Percentiles rank a stretch among this genome's conserved stretches.
phyloP scores from a whole-genome alignment of 1,140 invertebrate genomes.

The Globodera rostochiensis region DNA sequence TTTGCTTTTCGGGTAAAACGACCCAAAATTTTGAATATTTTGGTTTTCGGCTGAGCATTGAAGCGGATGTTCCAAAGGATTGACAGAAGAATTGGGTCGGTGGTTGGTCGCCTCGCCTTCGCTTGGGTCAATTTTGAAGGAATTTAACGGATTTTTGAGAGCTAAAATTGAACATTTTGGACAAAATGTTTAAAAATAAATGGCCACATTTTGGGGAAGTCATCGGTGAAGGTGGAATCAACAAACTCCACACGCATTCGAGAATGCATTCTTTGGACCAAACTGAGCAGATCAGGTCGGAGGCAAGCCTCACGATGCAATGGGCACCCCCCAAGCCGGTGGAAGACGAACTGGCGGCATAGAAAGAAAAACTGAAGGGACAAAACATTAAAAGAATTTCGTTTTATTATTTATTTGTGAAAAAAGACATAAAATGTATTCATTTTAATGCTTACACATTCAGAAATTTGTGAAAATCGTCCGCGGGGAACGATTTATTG shows the following conservation, averaged over 20 bases:
- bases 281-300: constrained; percentile 32
- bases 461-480: constrained; percentile 53
- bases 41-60: constrained; percentile 11
- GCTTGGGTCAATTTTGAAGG: background rate
- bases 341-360: constrained; percentile 30
- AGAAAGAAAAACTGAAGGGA: constrained; percentile 40
- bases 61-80: constrained; percentile 12
- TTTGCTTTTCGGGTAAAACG: background rate
- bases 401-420: no score
- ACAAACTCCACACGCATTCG: constrained; percentile 38
- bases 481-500: constrained; percentile 39
- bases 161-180: constrained; percentile 4
- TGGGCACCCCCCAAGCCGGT: constrained; percentile 6
- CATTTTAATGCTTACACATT: constrained; percentile 44
- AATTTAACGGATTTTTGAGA: constrained; percentile 5
- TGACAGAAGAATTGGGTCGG: background rate
- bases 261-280: constrained; percentile 46
- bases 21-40: background rate
- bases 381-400: background rate
- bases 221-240: constrained; percentile 30
- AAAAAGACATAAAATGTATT: background rate
- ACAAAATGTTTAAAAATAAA: background rate
- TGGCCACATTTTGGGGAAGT: background rate
- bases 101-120: background rate
- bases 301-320: constrained; percentile 33